A percentile compares a stretch with the other conserved stretches of the same genome.
Conservation (phyloP, 2,797 vertebrate genomes). For the Pangasius krempfi region DNA sequence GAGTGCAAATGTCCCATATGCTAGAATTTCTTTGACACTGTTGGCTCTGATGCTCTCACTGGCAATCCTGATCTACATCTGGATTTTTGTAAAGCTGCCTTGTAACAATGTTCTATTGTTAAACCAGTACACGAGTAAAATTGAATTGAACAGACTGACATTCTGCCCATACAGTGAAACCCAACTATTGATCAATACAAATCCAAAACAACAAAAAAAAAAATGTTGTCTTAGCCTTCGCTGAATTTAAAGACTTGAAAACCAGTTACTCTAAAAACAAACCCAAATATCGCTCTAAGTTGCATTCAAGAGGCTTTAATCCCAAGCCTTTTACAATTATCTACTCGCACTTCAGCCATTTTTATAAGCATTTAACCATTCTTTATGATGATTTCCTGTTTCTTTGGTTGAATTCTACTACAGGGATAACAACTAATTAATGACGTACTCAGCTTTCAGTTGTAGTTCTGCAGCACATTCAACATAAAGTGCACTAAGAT, state of each 20-base stretch:
- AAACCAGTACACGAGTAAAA: not conserved
- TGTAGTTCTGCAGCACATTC: slow-evolving; percentile 10
- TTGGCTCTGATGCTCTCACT: not conserved
- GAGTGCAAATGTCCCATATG: not conserved
- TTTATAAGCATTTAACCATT: slow-evolving; percentile 5
- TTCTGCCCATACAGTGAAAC: not conserved
- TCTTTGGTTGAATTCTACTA: not conserved
- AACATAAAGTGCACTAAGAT: not conserved
- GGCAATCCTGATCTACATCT: slow-evolving; percentile 19
- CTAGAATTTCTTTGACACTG: not conserved
- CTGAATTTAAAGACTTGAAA: not conserved
- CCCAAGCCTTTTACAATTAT: not conserved
- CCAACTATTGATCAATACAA: not conserved
- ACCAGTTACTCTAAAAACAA: not conserved
- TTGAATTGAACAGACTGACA: not conserved
- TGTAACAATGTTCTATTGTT: slow-evolving; percentile 30
- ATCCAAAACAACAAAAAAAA: not conserved
- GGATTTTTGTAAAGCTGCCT: slow-evolving; percentile 7
- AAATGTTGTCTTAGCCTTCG: not conserved
- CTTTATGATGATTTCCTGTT: not conserved
- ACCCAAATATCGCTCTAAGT: not conserved
- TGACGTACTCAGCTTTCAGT: slow-evolving; percentile 15
- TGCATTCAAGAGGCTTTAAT: not conserved
- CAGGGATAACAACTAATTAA: slow-evolving; percentile 8
- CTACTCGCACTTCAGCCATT: not conserved